Evolutionary conservation across 2,113 vertebrate genomes (phyloP), one percentile per base, ranked within the genome.

Genomic region (Orycteropus afer): DNA sequence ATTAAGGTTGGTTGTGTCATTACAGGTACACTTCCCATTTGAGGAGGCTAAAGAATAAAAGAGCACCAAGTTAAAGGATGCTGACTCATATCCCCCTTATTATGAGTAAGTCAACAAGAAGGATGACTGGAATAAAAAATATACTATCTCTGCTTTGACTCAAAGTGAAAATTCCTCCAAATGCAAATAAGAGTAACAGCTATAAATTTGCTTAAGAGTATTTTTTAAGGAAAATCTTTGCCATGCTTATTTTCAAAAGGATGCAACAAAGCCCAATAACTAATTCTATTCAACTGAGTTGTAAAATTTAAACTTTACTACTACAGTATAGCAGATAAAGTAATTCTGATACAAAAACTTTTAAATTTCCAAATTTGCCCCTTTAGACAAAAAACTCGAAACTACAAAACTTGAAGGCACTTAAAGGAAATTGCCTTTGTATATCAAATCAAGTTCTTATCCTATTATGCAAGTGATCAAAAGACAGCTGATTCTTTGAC

Each of bases 1-100:
- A 99, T 99, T 99, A 99, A 98, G 71, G 99, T 99, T 97, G 99
- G 99, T 93, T 99, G 99, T 29, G 99, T 99, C 99, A 99, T 99
- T 98, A 99, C 99, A 86, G 99, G 99, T 97, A 99, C 98, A 82
- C 98, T 98, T 98, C 99, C 99, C 98, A 99, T 98, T 97, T 99
- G 98, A 25, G 99, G 99, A 1, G 99, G 98, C 99, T 99, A 86
- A 93, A 96, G 94, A 95, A 94, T 11, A 87, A 1, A 97, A 94
- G 14, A 96, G 80, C 29, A 97, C 53, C 78, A 96, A 97, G 69
- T 98, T 96, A 98, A 84, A 84, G 20, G 34, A 91, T 77, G 18
- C 3, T 2, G 2, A 77, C 5, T 86, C 9, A 49, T 4, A 94
- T 51, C 45, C 93, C 83, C 74, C 65, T 94, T 91, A 76, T 57